Percentiles rank a stretch among this genome's conserved stretches.
Evolutionary conservation across 2,888 invertebrate genomes (phyloP).

Genomic region (Noctua pronuba): DNA sequence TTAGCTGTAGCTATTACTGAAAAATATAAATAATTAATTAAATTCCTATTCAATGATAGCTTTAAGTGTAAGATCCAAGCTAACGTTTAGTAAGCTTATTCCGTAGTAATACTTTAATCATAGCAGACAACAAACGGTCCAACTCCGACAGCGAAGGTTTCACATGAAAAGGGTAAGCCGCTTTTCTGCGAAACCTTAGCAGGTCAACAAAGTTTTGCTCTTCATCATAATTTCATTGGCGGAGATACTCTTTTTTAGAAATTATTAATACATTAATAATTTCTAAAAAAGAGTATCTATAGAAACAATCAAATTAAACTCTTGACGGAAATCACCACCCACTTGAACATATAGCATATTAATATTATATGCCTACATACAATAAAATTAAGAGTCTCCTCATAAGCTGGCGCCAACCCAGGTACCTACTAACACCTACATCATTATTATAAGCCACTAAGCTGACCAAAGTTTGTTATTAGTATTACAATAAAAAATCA

Average conservation of each 20-base stretch:
- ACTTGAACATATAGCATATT: constrained; percentile 23
- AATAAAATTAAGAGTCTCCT: constrained; percentile 12
- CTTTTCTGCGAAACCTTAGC: constrained; percentile 53
- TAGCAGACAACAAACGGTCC: constrained; percentile 16
- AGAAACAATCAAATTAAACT: background rate
- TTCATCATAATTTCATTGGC: constrained; percentile 36
- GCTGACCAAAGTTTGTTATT: constrained; percentile 19
- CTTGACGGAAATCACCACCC: constrained; percentile 32
- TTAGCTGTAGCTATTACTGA: background rate
- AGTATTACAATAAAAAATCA: background rate
- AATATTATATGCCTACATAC: background rate
- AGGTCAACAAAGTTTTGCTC: constrained; percentile 28
- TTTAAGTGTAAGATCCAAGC: background rate
- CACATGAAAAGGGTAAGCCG: constrained; percentile 45
- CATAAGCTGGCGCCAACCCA: constrained; percentile 49
- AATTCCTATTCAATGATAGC: background rate
- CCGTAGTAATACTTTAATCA: constrained; percentile 28
- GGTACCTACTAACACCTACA: constrained; percentile 39
- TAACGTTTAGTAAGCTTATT: background rate
- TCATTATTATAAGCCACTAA: constrained; percentile 14
- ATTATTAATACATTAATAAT: constrained; percentile 9
- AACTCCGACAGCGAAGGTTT: constrained; percentile 26
- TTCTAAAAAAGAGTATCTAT: background rate
- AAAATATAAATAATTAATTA: background rate
- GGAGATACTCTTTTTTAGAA: no score